phyloP scores from a whole-genome alignment of 1,140 invertebrate genomes.

The Cherax quadricarinatus region DNA sequence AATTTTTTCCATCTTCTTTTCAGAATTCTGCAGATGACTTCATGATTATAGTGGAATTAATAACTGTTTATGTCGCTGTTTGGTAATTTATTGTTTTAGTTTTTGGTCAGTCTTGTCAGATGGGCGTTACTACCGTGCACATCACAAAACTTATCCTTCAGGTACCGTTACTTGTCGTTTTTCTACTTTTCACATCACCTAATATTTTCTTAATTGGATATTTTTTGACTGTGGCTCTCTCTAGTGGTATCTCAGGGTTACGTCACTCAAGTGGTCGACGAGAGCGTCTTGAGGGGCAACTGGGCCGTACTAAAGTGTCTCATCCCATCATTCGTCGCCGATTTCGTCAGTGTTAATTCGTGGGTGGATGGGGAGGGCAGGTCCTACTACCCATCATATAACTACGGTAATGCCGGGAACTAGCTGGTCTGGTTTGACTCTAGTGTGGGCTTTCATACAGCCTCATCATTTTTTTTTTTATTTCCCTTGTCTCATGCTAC shows the following conservation, averaged over 20 bases:
- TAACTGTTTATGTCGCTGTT: no score
- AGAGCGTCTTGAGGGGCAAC: slow-evolving; percentile 82
- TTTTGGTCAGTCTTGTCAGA: no score
- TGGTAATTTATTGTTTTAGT: no score
- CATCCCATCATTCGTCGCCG: slow-evolving; percentile 93
- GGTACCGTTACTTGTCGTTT: no score
- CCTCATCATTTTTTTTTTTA: background rate
- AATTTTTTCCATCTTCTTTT: background rate
- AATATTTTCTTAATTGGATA: no score
- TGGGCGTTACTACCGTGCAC: no score
- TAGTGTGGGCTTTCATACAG: no score
- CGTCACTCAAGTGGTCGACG: slow-evolving; percentile 76
- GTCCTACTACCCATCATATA: slow-evolving; percentile 79
- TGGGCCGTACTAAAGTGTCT: slow-evolving; percentile 93
- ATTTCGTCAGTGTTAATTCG: slow-evolving; percentile 80
- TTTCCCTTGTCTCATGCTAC: background rate
- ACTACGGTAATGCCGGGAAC: slow-evolving; percentile 60
- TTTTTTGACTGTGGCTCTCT: slow-evolving; percentile 3
- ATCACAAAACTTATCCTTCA: no score
- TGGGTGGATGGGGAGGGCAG: slow-evolving; percentile 89
- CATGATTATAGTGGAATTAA: no score
- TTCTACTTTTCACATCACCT: no score
- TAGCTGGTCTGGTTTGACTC: background rate
- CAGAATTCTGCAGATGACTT: background rate
- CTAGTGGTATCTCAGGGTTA: slow-evolving; percentile 74